phyloP scores from a whole-genome alignment of 2,797 vertebrate genomes.

The Emys orbicularis region DNA sequence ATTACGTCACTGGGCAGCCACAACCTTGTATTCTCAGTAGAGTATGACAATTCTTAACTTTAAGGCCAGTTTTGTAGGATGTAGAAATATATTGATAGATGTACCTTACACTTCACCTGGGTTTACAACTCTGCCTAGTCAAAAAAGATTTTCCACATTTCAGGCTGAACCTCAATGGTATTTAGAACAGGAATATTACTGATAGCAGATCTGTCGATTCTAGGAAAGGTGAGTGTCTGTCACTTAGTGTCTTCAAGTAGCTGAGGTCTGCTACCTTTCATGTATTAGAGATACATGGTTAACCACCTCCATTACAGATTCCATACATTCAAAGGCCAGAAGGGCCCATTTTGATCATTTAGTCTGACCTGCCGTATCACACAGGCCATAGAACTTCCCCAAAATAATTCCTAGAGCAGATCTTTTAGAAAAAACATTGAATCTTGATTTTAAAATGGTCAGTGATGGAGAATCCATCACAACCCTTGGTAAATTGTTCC shows the following conservation, averaged over 20 bases:
- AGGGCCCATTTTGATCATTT: neutral
- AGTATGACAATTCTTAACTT: neutral
- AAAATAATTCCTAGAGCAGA: neutral
- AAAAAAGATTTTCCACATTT: neutral
- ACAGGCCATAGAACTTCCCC: neutral
- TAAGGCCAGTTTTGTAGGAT: neutral
- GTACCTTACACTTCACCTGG: neutral
- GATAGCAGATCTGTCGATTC: constrained; percentile 1
- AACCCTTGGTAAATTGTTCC: neutral
- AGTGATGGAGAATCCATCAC: neutral
- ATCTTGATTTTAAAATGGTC: neutral
- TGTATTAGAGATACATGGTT: neutral
- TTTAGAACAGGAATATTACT: neutral
- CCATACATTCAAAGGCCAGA: neutral
- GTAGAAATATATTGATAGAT: neutral
- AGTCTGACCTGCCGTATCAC: neutral
- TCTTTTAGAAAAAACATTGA: neutral
- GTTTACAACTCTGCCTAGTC: neutral
- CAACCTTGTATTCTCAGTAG: neutral
- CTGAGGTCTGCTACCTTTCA: neutral
- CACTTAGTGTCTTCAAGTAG: neutral
- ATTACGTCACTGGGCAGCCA: neutral
- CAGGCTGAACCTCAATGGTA: neutral
- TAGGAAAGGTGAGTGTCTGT: neutral
- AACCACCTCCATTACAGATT: neutral